Evolutionary conservation across 2,797 vertebrate genomes (phyloP), one percentile per base, ranked within the genome.

Genomic region (Danio kyathit): DNA sequence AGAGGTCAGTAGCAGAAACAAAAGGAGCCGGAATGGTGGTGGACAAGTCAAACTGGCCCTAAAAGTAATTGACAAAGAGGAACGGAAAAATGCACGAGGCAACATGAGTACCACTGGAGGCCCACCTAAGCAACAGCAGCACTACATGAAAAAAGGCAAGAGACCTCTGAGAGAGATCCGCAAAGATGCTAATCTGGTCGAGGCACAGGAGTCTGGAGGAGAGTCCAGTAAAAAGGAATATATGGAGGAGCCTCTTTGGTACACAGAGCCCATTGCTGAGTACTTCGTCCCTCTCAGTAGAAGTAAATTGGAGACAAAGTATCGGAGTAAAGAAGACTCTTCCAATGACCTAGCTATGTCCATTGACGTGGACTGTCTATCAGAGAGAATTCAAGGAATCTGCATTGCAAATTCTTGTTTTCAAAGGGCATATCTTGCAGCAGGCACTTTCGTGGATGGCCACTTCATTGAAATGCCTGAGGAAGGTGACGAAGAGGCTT

Each of bases 181-280:
- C 84, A 97, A 95, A 92, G 96, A 97, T 88, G 82, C 92, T 66
- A 93, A 93, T 6, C 91, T 91, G 92, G 85, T 90, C 0, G 95
- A 96, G 75, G 92, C 90, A 13, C 95, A 93, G 88, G 96, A 96
- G 89, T 88, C 91, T n/a, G 92, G 89, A 84, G 87, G 88, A 71
- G 96, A 96, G 89, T 92, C 88, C 84, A 93, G 93, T 84, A 94
- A 93, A 84, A 95, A 91, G n/a, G 96, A 99, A 69, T 99, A 97
- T 74, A 97, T 96, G 91, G 98, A 99, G 91, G 97, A 99, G 88
- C 98, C 98, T 2, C 93, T 99, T 89, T 99, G 98, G 98, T 99
- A 99, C 91, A 99, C 98, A 0, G 97, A 99, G 90, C 98, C 98
- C 1, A 97, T 99, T 57, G 94, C 97, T 1, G 97, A 99, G 76